Conservation (phyloP, 2,797 vertebrate genomes). For the Pangasius sanitwongsei region DNA sequence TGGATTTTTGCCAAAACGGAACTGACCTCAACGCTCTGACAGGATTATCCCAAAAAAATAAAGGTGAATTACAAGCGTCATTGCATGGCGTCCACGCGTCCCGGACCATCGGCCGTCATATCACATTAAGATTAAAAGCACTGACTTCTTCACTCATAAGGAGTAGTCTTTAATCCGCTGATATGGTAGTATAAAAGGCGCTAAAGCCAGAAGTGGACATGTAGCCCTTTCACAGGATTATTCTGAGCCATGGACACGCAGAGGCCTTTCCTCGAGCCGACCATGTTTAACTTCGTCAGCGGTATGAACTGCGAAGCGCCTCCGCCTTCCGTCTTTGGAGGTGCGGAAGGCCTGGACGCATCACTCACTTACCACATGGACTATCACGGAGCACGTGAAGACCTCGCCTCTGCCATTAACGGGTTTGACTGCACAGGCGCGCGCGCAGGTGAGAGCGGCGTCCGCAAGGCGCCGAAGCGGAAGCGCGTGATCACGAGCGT, state of each 20-base stretch:
- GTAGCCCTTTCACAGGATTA: not conserved
- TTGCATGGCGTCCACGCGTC: constrained; percentile 63
- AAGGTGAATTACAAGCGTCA: constrained; percentile 57
- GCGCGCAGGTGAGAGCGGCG: constrained; percentile 24
- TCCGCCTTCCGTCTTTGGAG: constrained; percentile 53
- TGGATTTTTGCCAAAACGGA: constrained; percentile 85
- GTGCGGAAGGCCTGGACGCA: constrained; percentile 54
- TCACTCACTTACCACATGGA: constrained; percentile 38
- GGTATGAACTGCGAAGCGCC: constrained; percentile 74
- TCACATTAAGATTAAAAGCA: constrained; percentile 63
- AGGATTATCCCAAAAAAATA: constrained; percentile 66
- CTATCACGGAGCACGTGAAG: constrained; percentile 64
- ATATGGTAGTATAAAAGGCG: constrained; percentile 15
- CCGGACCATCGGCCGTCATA: constrained; percentile 62
- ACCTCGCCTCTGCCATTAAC: constrained; percentile 54
- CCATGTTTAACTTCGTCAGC: constrained; percentile 75
- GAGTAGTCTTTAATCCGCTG: not conserved
- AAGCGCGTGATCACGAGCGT: constrained; percentile 88
- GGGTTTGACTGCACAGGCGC: constrained; percentile 53
- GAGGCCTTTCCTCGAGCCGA: constrained; percentile 68
- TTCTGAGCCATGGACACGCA: constrained; percentile 68
- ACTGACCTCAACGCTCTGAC: constrained; percentile 74
- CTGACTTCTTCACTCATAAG: constrained; percentile 67
- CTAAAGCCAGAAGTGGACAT: not conserved
- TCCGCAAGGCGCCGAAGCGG: constrained; percentile 70